Conservation (phyloP, 1,140 invertebrate species). For the Bombus ignitus region DNA sequence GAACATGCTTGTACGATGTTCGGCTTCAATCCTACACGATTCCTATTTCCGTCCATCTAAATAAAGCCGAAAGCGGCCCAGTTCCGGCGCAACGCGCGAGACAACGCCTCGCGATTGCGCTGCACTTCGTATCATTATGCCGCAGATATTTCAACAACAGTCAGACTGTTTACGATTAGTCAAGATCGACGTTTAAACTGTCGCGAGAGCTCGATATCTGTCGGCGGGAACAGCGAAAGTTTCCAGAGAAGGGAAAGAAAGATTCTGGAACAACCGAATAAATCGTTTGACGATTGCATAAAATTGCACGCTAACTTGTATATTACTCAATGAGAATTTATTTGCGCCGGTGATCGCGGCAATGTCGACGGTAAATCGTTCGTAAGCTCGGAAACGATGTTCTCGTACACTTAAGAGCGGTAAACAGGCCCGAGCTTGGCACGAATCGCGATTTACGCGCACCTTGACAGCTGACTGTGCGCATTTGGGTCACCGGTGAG, state of each 20-base stretch:
- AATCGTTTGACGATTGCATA: background rate
- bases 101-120: constrained; percentile 45
- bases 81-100: constrained; percentile 57
- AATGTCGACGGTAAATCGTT: constrained; percentile 1
- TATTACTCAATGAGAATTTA: background rate
- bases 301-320: background rate
- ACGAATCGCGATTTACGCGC: constrained; percentile 42
- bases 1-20: constrained; percentile 61
- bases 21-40: constrained; percentile 47
- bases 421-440: constrained; percentile 20
- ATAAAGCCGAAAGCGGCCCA: constrained; percentile 75
- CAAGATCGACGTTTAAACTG: background rate
- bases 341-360: background rate
- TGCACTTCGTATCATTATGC: constrained; percentile 52
- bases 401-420: background rate
- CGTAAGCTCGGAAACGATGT: background rate
- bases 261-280: background rate
- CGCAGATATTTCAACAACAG: constrained; percentile 53
- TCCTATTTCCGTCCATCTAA: constrained; percentile 74
- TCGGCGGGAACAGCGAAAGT: too few relatives aligned
- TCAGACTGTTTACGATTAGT: constrained; percentile 8
- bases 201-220: too few relatives aligned
- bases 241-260: too few relatives aligned
- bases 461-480: constrained; percentile 57
- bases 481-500: constrained; percentile 61